Evolutionary conservation across 2,797 vertebrate species (phyloP).

Genomic region (Aldrovandia affinis): DNA sequence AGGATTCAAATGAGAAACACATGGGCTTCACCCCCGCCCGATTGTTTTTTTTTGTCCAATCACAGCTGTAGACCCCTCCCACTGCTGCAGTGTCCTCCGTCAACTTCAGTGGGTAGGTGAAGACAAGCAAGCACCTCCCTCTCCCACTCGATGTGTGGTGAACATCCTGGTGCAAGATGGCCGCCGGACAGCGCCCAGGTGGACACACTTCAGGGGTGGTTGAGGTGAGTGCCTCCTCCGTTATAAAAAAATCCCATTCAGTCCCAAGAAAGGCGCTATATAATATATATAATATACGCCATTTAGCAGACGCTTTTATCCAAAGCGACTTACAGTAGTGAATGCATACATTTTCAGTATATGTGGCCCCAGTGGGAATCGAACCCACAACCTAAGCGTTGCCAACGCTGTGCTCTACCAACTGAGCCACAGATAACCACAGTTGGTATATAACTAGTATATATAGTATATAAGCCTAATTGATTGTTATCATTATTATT

Average conservation of each 20-base stretch:
- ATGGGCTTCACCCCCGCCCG: not conserved
- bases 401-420: too few relatives aligned
- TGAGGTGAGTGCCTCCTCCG: not conserved
- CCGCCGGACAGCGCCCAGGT: not conserved
- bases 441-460: too few relatives aligned
- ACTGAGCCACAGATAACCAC: too few relatives aligned
- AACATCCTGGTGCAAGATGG: not conserved
- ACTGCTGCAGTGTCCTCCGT: not conserved
- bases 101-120: too few relatives aligned
- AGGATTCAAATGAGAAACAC: not conserved
- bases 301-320: too few relatives aligned
- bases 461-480: too few relatives aligned
- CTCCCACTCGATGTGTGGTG: not conserved
- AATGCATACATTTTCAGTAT: too few relatives aligned
- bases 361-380: too few relatives aligned
- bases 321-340: too few relatives aligned
- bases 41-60: too few relatives aligned
- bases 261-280: not conserved
- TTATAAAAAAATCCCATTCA: not conserved
- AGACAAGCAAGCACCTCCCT: not conserved
- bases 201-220: not conserved
- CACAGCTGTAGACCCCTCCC: too few relatives aligned
- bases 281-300: not conserved
- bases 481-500: not conserved
- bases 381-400: too few relatives aligned